Conservation (phyloP, 2,797 vertebrate species). For the Coreius guichenoti region DNA sequence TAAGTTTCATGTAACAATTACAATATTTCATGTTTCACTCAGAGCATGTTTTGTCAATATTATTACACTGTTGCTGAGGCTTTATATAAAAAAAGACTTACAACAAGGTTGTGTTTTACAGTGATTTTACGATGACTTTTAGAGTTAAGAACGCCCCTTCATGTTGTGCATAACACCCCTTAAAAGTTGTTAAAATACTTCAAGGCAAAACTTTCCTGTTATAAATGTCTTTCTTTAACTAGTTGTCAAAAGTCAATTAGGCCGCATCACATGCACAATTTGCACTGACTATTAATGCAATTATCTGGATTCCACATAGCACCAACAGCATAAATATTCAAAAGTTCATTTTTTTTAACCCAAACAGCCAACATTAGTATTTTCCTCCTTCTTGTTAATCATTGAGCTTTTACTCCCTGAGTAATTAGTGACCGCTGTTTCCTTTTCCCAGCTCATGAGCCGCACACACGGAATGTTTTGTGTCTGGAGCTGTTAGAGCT, state of each 20-base stretch:
- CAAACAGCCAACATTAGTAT: constrained; percentile 17
- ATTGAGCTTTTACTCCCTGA: constrained; percentile 19
- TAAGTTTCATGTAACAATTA: too few species aligned
- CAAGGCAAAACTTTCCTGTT: neutral
- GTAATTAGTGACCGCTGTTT: constrained; percentile 34
- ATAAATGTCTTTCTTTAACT: neutral
- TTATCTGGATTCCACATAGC: neutral
- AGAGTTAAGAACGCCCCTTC: neutral
- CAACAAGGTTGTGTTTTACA: neutral
- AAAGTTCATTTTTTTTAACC: neutral
- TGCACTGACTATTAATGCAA: neutral
- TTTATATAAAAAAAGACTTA: neutral
- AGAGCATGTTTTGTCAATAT: too few species aligned
- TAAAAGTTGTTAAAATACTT: neutral
- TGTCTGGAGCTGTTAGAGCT: constrained; percentile 62
- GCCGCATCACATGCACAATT: neutral
- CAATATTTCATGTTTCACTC: too few species aligned
- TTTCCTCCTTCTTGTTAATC: constrained; percentile 25
- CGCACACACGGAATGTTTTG: constrained; percentile 62
- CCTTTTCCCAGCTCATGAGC: constrained; percentile 46
- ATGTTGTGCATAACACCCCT: neutral
- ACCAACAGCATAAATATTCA: neutral
- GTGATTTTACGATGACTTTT: neutral
- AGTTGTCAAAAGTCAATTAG: neutral
- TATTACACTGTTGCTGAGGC: too few species aligned